Base-by-base conservation (phyloP, 2,797 vertebrate genomes). In the Lophotriccus pileatus region DNA sequence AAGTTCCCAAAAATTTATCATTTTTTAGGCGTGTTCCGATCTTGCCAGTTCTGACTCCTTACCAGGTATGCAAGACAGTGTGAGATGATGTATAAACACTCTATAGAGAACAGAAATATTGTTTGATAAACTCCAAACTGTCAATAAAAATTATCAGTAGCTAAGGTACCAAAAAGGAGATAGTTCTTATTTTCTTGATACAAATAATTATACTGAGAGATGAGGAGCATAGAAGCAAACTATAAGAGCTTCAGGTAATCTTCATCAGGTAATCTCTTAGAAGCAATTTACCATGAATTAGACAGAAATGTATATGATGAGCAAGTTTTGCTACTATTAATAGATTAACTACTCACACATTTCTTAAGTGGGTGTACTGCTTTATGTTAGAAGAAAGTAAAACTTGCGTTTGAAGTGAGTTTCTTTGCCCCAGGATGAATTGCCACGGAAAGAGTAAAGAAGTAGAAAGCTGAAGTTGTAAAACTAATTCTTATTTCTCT, bases 401-500 rank as follows among this genome's bases (percentile, higher is more conserved):
- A 85, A 62, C 32, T 39, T 80, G 37, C 49, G 30, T 55, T 87
- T 84, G 62, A 85, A 84, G n/a, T 56, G 34, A 62, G 19, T 89
- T 82, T 87, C 49, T 93, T 85, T 68, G 58, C 49, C 70, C 34
- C 11, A 25, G 64, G 59, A 66, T 80, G 59, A 59, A 77, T 69
- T 90, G 59, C 52, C 49, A 34, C 43, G 64, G 24, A 58, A 79
- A 18, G 28, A 73, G 28, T 64, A 90, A 91, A 66, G 82, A 81
- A 80, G 8, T 43, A 75, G 41, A 89, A 86, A 84, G 27, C 41
- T 69, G 2, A 82, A 91, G 22, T 52, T 68, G 2, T 93, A 69
- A 88, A 94, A 52, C 52, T 84, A 75, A 84, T 90, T 73, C 77
- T 87, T 90, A 58, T 84, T 95, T 95, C 49, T 87, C 52, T 76